Evolutionary conservation across 2,888 invertebrate genomes (phyloP), one percentile per base, ranked within the genome.

Genomic region (Nemotelus nigrinus): DNA sequence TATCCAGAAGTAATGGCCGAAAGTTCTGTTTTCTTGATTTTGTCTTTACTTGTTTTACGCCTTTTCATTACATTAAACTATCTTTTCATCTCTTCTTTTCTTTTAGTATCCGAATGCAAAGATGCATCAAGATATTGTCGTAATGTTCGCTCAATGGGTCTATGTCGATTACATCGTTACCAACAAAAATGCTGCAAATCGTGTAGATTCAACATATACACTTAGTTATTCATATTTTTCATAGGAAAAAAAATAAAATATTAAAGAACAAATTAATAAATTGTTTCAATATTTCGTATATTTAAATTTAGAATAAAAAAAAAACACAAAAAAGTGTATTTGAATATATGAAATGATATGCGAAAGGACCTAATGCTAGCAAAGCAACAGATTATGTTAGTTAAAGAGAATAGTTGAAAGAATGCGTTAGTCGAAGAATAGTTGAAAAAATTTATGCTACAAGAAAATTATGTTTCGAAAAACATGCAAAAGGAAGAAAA

Each of bases 131-230:
- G 92, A 82, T 94, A 94, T 87, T 97, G 97, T 88, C 92, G 92
- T 83, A 95, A 96, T 84, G 96, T 96, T 43, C 93, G 93, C 82
- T 90, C 93, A 76, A 93, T 96, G 93, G 95, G 95, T 84, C 91
- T 97, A 90, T 97, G 97, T 88, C 92, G 93, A 75, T 90, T 95
- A 82, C 90, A 92, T 83, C 91, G 94, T 58, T 97, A 96, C 87
- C 92, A 93, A 85, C 91, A 92, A 84, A 95, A 94, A 85, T 97
- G 97, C 88, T 97, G 97, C 89, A 91, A 92, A 82, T 93, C 96
- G 76, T 96, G 96, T 88, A 88, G 83, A 83, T 82, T 82, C 75
- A 83, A 81, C 78, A 80, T 80, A 68, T 80, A 80, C 45, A 71
- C 78, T 76, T 80, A 80, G 70, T 70, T 60, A 76, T 58, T 63